phyloP scores from a whole-genome alignment of 2,797 vertebrate species.

The Mormyrops attenuatus region DNA sequence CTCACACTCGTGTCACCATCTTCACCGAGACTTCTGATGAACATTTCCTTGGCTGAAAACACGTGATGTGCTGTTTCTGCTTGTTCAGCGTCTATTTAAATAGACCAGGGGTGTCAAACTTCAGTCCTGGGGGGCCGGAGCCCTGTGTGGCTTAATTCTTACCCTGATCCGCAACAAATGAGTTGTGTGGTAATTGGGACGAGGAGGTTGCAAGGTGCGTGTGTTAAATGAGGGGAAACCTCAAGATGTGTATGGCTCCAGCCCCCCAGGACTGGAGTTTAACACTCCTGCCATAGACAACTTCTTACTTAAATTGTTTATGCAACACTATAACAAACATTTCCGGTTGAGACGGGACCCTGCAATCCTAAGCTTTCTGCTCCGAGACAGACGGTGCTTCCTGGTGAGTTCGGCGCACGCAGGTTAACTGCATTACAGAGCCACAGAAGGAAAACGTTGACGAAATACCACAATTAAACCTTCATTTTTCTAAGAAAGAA shows the following conservation, averaged over 20 bases:
- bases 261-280: neutral
- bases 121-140: neutral
- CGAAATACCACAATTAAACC: neutral
- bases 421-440: neutral
- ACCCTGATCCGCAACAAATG: neutral
- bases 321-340: neutral
- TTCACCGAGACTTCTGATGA: neutral
- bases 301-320: neutral
- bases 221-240: neutral
- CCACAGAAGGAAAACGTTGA: neutral
- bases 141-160: neutral
- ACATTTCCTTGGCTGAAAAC: neutral
- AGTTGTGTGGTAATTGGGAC: neutral
- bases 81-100: neutral
- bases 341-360: neutral
- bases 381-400: neutral
- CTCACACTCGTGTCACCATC: neutral
- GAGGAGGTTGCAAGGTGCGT: neutral
- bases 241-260: neutral
- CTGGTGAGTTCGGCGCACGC: neutral
- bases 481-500: neutral
- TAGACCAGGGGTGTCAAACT: neutral
- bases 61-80: neutral
- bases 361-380: neutral
- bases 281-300: neutral